A percentile compares a stretch with the other conserved stretches of the same genome.
These are phyloP conservation scores for Platerodrilus igneus DNA, from an alignment of 2,888 invertebrate genomes.

Conservation along the genomic window DNA sequence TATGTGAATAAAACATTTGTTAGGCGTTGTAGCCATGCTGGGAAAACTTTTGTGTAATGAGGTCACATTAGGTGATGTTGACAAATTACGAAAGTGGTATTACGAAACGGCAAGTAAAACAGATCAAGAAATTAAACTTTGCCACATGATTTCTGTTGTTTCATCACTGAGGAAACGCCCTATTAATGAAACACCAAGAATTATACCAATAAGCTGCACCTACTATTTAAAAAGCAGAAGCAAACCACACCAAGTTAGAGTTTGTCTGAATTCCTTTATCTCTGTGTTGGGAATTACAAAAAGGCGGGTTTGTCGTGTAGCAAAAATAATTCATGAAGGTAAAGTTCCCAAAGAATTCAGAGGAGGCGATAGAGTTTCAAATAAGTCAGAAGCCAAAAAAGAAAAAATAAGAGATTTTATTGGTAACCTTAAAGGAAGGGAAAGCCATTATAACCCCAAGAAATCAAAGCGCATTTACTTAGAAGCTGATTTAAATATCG, in stretches of 20 bases:
- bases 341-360: conserved; percentile 4
- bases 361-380: conserved; percentile 7
- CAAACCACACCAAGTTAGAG: background rate
- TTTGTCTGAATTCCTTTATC: background rate
- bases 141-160: conserved; percentile 2
- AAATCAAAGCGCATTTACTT: conserved; percentile 12
- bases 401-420: conserved; percentile 8
- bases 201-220: background rate
- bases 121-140: conserved; percentile 3
- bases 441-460: conserved; percentile 12
- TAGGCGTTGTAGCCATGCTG: conserved; percentile 3
- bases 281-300: conserved; percentile 6
- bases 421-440: conserved; percentile 6
- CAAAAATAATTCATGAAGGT: conserved; percentile 2
- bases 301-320: background rate
- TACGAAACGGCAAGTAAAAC: background rate
- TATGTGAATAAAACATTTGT: conserved; percentile 3
- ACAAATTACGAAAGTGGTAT: background rate
- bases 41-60: conserved; percentile 4
- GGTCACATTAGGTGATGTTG: background rate
- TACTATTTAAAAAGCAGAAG: background rate
- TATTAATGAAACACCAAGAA: background rate
- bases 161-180: background rate
- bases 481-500: conserved; percentile 5
- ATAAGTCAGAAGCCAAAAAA: conserved; percentile 6